These are phyloP conservation scores for Sphinx pinastri DNA, from an alignment of 2,888 invertebrate genomes.

Conservation along the genomic window DNA sequence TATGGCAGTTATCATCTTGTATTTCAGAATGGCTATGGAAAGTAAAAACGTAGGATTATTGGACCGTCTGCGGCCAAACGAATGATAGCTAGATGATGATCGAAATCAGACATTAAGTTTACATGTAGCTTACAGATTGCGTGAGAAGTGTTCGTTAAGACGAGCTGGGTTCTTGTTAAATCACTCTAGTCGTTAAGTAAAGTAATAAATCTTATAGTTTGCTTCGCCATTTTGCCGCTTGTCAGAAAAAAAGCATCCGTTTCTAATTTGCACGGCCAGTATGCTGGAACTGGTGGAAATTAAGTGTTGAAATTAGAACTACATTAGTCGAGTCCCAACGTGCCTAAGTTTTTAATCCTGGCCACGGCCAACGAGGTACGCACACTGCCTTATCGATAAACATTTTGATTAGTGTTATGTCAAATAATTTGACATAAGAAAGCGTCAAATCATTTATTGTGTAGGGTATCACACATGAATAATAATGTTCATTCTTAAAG, in stretches of 20 bases:
- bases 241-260: neutral
- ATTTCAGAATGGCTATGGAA: too few species aligned
- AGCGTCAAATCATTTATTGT: too few species aligned
- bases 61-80: neutral
- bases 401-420: too few species aligned
- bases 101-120: neutral
- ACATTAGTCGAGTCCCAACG: too few species aligned
- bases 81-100: neutral
- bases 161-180: neutral
- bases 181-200: neutral
- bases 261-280: neutral
- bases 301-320: neutral
- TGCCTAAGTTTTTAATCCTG: too few species aligned
- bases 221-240: neutral
- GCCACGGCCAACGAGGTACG: too few species aligned
- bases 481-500: too few species aligned
- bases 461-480: too few species aligned
- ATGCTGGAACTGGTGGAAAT: neutral
- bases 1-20: too few species aligned
- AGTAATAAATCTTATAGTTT: neutral
- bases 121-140: neutral
- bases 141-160: slow-evolving; percentile 1
- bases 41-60: neutral
- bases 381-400: too few species aligned
- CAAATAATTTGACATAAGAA: too few species aligned